Conservation (phyloP, 2,888 invertebrate genomes). For the Leucozona laternaria region DNA sequence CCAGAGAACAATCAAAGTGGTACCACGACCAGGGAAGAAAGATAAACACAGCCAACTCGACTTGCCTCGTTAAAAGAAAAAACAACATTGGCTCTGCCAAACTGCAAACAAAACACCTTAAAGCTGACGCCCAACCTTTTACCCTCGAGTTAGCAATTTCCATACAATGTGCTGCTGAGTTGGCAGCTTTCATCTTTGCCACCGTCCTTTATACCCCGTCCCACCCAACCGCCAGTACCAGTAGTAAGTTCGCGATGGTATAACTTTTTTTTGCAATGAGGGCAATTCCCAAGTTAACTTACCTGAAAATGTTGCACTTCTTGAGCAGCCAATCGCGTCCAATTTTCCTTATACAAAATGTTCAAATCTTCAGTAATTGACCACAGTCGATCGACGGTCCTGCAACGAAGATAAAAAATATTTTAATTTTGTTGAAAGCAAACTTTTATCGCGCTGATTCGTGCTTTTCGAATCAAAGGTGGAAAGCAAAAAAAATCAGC, state of each 20-base stretch:
- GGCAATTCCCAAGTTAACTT: constrained; percentile 77
- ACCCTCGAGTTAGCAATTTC: constrained; percentile 60
- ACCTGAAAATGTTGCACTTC: constrained; percentile 94
- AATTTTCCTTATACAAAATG: constrained; percentile 95
- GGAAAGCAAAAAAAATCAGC: constrained; percentile 1
- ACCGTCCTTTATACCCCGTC: neutral
- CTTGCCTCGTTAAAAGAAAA: constrained; percentile 53
- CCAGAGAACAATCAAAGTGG: constrained; percentile 53
- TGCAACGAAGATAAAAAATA: constrained; percentile 74
- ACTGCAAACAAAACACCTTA: constrained; percentile 52
- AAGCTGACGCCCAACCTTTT: constrained; percentile 35
- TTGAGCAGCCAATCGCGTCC: constrained; percentile 94
- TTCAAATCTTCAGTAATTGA: constrained; percentile 94
- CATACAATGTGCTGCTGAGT: constrained; percentile 63
- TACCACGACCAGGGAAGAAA: constrained; percentile 18
- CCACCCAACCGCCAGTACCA: neutral
- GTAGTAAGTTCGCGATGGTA: too few relatives aligned
- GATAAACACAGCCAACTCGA: constrained; percentile 56
- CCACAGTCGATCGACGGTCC: constrained; percentile 92
- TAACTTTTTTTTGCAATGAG: constrained; percentile 32
- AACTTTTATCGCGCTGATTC: constrained; percentile 57
- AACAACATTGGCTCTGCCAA: constrained; percentile 54
- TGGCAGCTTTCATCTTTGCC: constrained; percentile 41
- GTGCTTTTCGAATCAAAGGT: constrained; percentile 31
- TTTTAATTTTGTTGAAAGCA: constrained; percentile 60